Evolutionary conservation across 2,113 vertebrate genomes (phyloP).

Genomic region (Maccullochella peelii): DNA sequence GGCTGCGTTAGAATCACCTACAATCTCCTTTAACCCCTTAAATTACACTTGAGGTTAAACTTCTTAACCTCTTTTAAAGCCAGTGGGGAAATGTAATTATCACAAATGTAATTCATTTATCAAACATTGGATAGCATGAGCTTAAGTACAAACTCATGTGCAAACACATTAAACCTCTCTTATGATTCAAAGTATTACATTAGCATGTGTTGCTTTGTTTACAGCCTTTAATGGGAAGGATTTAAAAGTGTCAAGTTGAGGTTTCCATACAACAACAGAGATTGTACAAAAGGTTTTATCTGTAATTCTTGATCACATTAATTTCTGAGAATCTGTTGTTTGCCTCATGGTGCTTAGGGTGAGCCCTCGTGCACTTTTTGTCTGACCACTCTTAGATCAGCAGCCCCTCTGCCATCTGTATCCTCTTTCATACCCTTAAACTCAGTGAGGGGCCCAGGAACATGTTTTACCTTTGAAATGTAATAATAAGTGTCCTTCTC

Average conservation of each 20-base stretch:
- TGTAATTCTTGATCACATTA: neutral
- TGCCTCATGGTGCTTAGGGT: neutral
- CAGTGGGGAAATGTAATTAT: conserved; percentile 3
- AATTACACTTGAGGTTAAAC: conserved; percentile 62
- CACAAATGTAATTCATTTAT: conserved; percentile 30
- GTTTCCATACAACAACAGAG: neutral
- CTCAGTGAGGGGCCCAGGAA: neutral
- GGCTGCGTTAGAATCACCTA: conserved; percentile 31
- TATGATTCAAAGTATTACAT: neutral
- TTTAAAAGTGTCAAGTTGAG: neutral
- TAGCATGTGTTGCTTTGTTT: too few species aligned
- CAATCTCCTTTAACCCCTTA: conserved; percentile 44
- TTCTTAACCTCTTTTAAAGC: conserved; percentile 42
- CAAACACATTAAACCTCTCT: conserved; percentile 1
- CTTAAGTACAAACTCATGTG: neutral
- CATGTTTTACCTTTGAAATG: neutral
- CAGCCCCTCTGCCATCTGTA: conserved; percentile 32
- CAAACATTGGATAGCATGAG: neutral
- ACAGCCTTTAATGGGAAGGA: neutral
- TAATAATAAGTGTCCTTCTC: neutral
- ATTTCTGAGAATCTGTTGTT: neutral
- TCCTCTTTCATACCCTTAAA: neutral
- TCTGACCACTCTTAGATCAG: neutral
- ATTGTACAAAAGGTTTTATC: neutral
- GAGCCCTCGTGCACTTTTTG: neutral